Evolutionary conservation across 1,140 invertebrate genomes (phyloP).

Genomic region (Drosophila setifemur): DNA sequence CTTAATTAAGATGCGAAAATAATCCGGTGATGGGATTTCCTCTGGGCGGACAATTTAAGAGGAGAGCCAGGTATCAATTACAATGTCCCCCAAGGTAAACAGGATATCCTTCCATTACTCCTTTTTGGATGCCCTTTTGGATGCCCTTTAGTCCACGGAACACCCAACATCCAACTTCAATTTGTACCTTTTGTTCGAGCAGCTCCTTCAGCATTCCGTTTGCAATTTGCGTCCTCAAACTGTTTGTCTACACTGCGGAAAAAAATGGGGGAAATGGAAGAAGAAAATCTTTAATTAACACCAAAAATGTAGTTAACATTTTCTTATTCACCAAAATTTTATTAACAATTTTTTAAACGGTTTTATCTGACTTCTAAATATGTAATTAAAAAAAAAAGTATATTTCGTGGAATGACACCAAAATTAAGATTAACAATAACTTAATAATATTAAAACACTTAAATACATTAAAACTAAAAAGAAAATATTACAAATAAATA

Average conservation of each 20-base stretch:
- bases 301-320: no score
- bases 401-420: no score
- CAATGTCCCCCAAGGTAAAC: no score
- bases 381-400: no score
- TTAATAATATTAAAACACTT: not conserved
- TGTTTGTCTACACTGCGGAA: not conserved
- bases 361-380: no score
- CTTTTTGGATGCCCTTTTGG: not conserved
- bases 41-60: not conserved
- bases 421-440: no score
- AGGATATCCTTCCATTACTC: no score
- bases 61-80: not conserved
- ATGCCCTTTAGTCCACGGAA: not conserved
- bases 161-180: not conserved
- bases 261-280: no score
- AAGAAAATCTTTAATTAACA: no score
- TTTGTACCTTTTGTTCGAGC: not conserved
- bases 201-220: not conserved
- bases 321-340: no score
- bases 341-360: no score
- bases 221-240: slow-evolving; percentile 4
- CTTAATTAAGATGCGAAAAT: slow-evolving; percentile 50
- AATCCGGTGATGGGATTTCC: not conserved
- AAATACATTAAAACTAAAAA: not conserved
- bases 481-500: no score